Base-by-base conservation (phyloP, 1,140 invertebrate species). In the Mya arenaria region DNA sequence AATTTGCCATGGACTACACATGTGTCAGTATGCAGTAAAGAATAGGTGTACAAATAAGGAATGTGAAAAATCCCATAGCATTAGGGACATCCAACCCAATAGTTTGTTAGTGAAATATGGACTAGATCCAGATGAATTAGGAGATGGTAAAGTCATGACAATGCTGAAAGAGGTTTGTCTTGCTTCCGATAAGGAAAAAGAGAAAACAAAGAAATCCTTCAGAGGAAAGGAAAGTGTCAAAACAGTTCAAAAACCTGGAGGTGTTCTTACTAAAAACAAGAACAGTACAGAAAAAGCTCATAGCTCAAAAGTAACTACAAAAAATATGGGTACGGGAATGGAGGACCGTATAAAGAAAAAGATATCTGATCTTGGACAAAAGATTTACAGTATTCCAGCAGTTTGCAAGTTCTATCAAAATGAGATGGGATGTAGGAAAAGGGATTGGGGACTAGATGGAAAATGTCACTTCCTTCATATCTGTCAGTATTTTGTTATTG, bases 381-480 rank as follows among this genome's bases (percentile, higher is more conserved):
- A 23, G 48, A 23, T n/a, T 62, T 68, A 36, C 30, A 80, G 62
- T 25, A 28, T 58, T 6, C 77, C 77, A 30, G 32, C 77, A 23
- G 37, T 80, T 41, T 80, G 77, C 36, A 80, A 80, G 37, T 80
- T 80, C 44, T 80, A 80, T 56, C 41, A 80, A 19, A 69, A 80
- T 80, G 65, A 56, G 32, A n/a, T 44, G 17, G 77, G 77, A 28
- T 80, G 77, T 41, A 68, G 66, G 13, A 80, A 80, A 39, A 80
- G 71, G 37, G 77, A 80, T 25, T 80, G 77, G 77, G 77, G 77
- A 41, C n/a, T 52, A 25, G 77, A 25, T 28, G 65, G 77, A 34
- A 55, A 68, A n/a, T 80, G 77, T 71, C 68, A 56, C 55, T 80
- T 80, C 30, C 23, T 80, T 10, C 77, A 80, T 71, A 44, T 80